Conservation (phyloP, 2,888 invertebrate genomes). For the Antheraea yamamai region DNA sequence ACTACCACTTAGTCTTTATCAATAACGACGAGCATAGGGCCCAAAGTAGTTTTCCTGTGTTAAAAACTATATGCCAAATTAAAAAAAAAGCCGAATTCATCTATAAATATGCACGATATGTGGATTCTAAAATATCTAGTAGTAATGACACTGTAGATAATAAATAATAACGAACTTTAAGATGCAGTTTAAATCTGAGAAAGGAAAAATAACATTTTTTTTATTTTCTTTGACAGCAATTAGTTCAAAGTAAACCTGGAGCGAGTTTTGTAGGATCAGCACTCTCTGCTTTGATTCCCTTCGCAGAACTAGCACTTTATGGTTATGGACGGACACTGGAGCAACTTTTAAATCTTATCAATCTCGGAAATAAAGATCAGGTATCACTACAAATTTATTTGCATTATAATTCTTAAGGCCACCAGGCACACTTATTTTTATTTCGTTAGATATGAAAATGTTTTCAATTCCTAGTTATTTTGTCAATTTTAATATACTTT, state of each 20-base stretch:
- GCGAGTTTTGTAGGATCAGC: background rate
- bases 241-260: constrained; percentile 3
- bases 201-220: background rate
- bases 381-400: background rate
- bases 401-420: background rate
- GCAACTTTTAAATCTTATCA: constrained; percentile 5
- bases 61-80: too few relatives aligned
- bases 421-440: background rate
- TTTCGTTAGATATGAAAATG: background rate
- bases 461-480: background rate
- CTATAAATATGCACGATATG: too few relatives aligned
- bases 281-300: background rate
- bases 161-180: too few relatives aligned
- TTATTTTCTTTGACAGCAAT: background rate
- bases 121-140: too few relatives aligned
- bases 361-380: constrained; percentile 8
- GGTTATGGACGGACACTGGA: background rate
- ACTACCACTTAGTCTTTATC: too few relatives aligned
- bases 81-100: too few relatives aligned
- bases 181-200: too few relatives aligned
- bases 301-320: constrained; percentile 1
- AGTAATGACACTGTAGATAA: too few relatives aligned
- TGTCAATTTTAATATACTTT: background rate
- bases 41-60: too few relatives aligned
- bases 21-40: too few relatives aligned